A percentile compares a stretch with the other conserved stretches of the same genome.
Conservation (phyloP, 1,140 invertebrate genomes). For the Yoshiicerus persimilis region DNA sequence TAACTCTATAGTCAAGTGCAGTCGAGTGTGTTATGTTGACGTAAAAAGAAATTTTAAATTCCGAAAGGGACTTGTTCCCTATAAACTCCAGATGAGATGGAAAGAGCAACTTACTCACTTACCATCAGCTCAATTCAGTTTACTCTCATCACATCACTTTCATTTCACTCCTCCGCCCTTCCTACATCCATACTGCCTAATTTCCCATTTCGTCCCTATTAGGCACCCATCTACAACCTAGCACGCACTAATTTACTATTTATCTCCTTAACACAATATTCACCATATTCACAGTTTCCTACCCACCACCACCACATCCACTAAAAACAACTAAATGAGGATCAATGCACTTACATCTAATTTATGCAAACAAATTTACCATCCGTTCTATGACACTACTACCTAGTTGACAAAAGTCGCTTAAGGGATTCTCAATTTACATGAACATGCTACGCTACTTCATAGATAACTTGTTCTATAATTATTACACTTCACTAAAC, state of each 20-base stretch:
- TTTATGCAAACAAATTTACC: too few relatives aligned
- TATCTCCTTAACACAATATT: too few relatives aligned
- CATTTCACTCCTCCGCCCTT: background rate
- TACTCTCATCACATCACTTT: background rate
- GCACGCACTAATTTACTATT: too few relatives aligned
- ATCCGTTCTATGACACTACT: too few relatives aligned
- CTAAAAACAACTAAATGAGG: too few relatives aligned
- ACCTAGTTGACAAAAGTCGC: too few relatives aligned
- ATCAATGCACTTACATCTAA: too few relatives aligned
- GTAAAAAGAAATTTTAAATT: conserved; percentile 14
- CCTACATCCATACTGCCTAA: background rate
- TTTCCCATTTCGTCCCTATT: background rate
- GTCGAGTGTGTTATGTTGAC: background rate
- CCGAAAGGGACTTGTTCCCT: background rate
- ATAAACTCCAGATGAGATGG: background rate
- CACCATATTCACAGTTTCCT: too few relatives aligned
- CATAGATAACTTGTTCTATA: background rate
- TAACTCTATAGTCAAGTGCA: background rate
- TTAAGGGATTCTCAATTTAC: too few relatives aligned
- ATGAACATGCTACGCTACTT: too few relatives aligned
- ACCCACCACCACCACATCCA: too few relatives aligned
- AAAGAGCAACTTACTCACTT: background rate
- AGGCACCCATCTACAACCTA: too few relatives aligned
- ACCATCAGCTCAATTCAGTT: background rate
- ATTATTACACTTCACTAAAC: background rate